Evolutionary conservation across 2,113 vertebrate genomes (phyloP), one percentile per base, ranked within the genome.

Genomic region (Amblyornis subalaris): DNA sequence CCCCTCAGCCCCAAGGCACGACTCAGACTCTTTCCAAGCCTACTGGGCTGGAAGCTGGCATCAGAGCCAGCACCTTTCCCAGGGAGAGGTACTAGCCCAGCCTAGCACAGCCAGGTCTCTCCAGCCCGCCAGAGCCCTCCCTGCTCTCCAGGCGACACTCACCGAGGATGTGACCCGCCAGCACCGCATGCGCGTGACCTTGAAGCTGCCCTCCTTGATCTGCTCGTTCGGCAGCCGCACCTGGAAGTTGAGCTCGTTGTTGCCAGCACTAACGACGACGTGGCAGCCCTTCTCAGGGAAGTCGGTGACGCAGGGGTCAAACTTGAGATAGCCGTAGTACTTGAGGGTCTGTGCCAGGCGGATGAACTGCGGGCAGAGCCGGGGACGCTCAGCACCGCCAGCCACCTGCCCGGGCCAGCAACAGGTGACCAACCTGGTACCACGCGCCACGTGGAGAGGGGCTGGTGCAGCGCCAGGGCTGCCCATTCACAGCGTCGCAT

Each of bases 211-310:
- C 94, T 99, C 99, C 61, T 99, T 99, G 96, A 99, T 98, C 91
- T 99, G 99, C 44, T 99, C 99, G 2, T 91, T 99, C 24, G 99
- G 99, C 64, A 99, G 97, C 94, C 99, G 99, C 95, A 99, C 98
- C 89, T 99, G 99, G 96, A 99, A 99, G 97, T 99, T 99, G 95
- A 99, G 99, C 94, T 99, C 99, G 7, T 99, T 99, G 98, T 99
- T 99, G 91, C 99, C 99, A 2, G 99, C 99, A 0, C 99, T 99
- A 87, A 99, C 99, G 2, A 99, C 98, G 33, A 99, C 99, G 0
- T 99, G 99, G 96, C 99, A 99, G 35, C 99, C 99, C 95, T 99
- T 99, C 96, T 99, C 99, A 0, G 99, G 99, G 97, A 99, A 99
- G 98, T 99, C 99, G 0, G 99, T 99, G 94, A 99, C 33, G 9